Base-by-base conservation (phyloP, 2,888 invertebrate genomes). In the Frankliniella intonsa region DNA sequence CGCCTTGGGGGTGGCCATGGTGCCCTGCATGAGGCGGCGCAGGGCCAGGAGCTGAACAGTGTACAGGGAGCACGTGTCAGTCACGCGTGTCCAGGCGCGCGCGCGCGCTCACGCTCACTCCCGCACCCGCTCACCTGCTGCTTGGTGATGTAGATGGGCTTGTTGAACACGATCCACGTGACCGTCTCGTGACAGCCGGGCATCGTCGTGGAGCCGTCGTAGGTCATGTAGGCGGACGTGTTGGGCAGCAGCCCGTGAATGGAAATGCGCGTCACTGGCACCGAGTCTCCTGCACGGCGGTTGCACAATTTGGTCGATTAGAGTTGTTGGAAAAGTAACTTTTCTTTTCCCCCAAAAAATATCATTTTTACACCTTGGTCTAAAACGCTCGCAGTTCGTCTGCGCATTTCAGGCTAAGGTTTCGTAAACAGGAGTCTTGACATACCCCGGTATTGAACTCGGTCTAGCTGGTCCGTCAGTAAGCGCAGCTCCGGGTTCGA, bases 121-220 rank as follows among this genome's bases (percentile, higher is more conserved):
- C n/a, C n/a, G n/a, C n/a, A n/a, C n/a, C n/a, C n/a, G n/a, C n/a
- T 22, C 22, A 97, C 98, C 94, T 98, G 97, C 91, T 97, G 96
- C 90, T 95, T 95, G 84, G 97, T 97, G 88, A 98, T 97, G 90
- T 98, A 98, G 88, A 99, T 97, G 84, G 99, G 99, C 89, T 97
- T 97, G 90, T 99, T 99, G 88, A 98, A 91, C 87, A 99, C 95
- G 88, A 99, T 91, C 99, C 99, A 99, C 86, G 98, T 98, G 89
- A 98, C 98, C 49, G 98, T 98, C 90, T 99, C 99, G 89, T 97
- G 95, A 90, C 99, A 99, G 84, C 97, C 96, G 5, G 99, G 99
- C 88, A 96, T 96, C 82, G 98, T 98, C 83, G 97, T 94, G 80
- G 98, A 98, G 81, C 98, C 99, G 87, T 98, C 97, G 89, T 98